Base-by-base conservation (phyloP, 2,797 vertebrate species). In the Leptatherina wallacei region DNA sequence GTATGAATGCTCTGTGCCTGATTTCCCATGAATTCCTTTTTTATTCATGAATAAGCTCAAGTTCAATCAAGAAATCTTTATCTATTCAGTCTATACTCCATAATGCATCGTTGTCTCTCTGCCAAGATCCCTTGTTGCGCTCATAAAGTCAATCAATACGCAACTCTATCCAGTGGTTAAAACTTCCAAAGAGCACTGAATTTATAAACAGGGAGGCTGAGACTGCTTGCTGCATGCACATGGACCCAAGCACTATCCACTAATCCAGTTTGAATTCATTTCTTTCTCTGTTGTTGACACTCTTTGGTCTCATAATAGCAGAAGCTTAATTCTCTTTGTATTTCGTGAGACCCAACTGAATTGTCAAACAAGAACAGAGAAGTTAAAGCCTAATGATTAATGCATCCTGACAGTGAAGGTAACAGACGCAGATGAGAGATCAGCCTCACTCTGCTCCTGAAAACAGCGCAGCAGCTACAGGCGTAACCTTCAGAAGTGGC, bases 201-300 rank as follows among this genome's bases (percentile, higher is more conserved):
- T 27, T 27, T 51, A 38, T 69, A 69, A 74, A 75, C 49, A 71
- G 40, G 16, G 16, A 18, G 22, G 55, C 76, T 36, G 65, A 78
- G 52, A 68, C 74, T 67, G 61, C 68, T 82, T 64, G 33, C 14
- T 56, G 12, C 35, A 58, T 29, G 3, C 49, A 42, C 55, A 66
- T 2, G 7, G 61, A 72, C 36, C 64, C 5, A 22, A 27, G 29
- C 61, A 49, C 27, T 8, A 10, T 65, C 32, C 35, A 54, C 61
- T 78, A 75, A 86, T 83, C 62, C 58, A 65, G 80, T 72, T 73
- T 79, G 62, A 81, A 87, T 77, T 63, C 61, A 73, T 81, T 73
- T 85, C 74, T 78, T 63, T 79, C 44, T 76, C 68, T 83, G 32
- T 65, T 30, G 35, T 67, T 74, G 74, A 72, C 69, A 72, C 71